Percentiles rank a stretch among this genome's conserved stretches.
Conservation (phyloP, 2,113 vertebrate genomes). For the Petroica traversi region DNA sequence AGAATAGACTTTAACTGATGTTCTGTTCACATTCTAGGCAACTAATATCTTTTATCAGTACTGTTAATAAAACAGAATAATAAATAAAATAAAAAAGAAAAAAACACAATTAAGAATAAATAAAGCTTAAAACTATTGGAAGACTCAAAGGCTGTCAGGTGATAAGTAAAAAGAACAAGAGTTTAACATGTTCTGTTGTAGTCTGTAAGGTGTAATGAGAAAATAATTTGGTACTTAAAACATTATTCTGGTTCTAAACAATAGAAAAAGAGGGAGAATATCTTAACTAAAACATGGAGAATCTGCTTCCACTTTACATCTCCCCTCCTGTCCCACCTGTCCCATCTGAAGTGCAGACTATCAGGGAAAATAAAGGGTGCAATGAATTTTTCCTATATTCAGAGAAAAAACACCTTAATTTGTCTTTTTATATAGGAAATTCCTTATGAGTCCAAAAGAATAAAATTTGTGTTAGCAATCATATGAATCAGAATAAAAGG, state of each 20-base stretch:
- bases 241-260: neutral
- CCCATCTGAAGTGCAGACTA: neutral
- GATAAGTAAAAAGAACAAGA: neutral
- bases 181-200: neutral
- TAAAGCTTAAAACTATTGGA: neutral
- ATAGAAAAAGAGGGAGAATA: neutral
- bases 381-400: neutral
- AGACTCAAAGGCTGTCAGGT: neutral
- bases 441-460: neutral
- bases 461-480: neutral
- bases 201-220: neutral
- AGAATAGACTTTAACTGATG: neutral
- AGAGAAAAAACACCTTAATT: no score
- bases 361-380: neutral
- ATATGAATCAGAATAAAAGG: neutral
- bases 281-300: neutral
- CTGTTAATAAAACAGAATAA: neutral
- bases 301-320: neutral
- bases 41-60: neutral
- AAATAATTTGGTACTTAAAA: neutral
- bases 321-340: neutral
- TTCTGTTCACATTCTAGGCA: neutral
- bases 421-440: neutral
- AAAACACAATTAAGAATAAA: neutral
- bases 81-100: neutral